Conservation (phyloP, 1,140 invertebrate genomes). For the Bombus affinis region DNA sequence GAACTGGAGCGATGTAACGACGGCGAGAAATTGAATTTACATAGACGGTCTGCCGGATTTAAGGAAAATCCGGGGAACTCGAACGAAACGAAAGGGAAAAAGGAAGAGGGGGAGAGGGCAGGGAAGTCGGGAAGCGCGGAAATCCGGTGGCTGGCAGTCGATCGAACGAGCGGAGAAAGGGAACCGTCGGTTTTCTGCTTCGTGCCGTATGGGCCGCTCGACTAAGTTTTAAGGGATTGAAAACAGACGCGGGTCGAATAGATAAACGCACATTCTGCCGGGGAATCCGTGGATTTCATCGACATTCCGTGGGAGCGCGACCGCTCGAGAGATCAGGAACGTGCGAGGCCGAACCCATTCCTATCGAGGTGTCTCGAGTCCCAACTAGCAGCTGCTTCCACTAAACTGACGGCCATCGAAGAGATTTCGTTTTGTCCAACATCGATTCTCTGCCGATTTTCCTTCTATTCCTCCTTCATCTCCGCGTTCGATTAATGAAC, state of each 20-base stretch:
- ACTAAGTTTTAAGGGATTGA: slow-evolving; percentile 61
- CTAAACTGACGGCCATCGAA: slow-evolving; percentile 15
- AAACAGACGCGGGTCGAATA: slow-evolving; percentile 58
- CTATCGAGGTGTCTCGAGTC: slow-evolving; percentile 46
- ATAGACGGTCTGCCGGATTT: slow-evolving; percentile 44
- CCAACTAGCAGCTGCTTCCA: neutral
- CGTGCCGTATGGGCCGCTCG: slow-evolving; percentile 41
- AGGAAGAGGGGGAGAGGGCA: slow-evolving; percentile 20
- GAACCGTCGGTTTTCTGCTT: slow-evolving; percentile 36
- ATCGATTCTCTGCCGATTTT: neutral
- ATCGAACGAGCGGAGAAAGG: slow-evolving; percentile 50
- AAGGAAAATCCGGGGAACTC: slow-evolving; percentile 43
- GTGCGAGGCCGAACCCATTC: slow-evolving; percentile 46
- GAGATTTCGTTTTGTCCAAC: slow-evolving; percentile 14
- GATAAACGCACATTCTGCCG: slow-evolving; percentile 48
- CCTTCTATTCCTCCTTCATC: neutral
- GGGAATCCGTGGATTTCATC: slow-evolving; percentile 54
- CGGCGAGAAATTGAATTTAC: slow-evolving; percentile 50
- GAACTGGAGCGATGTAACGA: slow-evolving; percentile 48
- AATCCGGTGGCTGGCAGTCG: slow-evolving; percentile 42
- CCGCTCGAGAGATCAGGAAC: slow-evolving; percentile 53
- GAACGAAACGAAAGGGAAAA: slow-evolving; percentile 43
- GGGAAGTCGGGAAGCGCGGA: neutral
- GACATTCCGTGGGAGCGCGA: slow-evolving; percentile 57
- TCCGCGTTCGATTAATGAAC: neutral